Percentiles rank a stretch among this genome's conserved stretches.
Conservation (phyloP, 2,797 vertebrate species). For the Morus bassanus region DNA sequence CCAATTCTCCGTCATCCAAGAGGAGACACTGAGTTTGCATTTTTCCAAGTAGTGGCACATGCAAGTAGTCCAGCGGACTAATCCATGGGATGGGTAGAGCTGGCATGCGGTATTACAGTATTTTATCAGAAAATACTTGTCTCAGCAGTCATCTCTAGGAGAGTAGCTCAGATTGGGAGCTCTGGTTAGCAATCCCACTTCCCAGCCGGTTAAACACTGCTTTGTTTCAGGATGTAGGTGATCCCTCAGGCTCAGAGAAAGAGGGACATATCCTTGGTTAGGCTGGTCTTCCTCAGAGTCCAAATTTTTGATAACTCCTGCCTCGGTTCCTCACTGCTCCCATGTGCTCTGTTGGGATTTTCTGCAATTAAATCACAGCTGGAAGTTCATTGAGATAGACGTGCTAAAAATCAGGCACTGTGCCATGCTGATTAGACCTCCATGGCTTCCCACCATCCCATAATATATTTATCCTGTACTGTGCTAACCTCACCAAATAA, state of each 20-base stretch:
- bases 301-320: neutral
- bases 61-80: neutral
- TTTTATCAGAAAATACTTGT: neutral
- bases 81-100: accelerated
- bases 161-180: neutral
- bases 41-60: accelerated
- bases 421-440: neutral
- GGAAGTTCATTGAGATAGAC: neutral
- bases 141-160: neutral
- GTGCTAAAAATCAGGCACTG: neutral
- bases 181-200: neutral
- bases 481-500: neutral
- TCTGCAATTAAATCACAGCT: neutral
- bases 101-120: neutral
- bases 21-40: neutral
- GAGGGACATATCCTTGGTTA: neutral
- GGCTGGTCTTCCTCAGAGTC: too few species aligned
- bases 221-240: neutral
- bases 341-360: accelerated
- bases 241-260: neutral
- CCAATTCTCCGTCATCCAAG: neutral
- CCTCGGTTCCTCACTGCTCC: neutral
- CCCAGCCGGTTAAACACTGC: neutral
- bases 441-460: neutral
- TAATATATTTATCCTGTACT: neutral